These are phyloP conservation scores for Aphaenogaster ashmeadi DNA, from an alignment of 1,140 invertebrate genomes.

Conservation along the genomic window DNA sequence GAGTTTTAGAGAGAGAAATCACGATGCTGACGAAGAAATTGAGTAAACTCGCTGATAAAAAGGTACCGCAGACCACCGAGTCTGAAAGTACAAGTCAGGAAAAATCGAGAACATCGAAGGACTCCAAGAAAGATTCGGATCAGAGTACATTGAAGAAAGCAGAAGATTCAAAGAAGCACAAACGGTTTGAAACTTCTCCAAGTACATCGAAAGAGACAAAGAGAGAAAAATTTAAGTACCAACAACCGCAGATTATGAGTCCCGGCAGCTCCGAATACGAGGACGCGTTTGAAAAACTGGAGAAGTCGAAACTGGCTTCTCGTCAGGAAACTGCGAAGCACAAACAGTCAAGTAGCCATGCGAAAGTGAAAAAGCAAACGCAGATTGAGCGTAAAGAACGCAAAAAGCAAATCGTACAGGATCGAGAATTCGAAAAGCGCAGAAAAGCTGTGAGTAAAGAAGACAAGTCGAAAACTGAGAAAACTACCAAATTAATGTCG, in stretches of 20 bases:
- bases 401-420: conserved; percentile 62
- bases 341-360: conserved; percentile 62
- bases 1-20: conserved; percentile 82
- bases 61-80: conserved; percentile 50
- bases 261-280: conserved; percentile 83
- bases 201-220: conserved; percentile 66
- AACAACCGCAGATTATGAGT: conserved; percentile 75
- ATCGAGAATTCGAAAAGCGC: conserved; percentile 60
- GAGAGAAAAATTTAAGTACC: conserved; percentile 76
- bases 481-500: conserved; percentile 9
- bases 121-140: conserved; percentile 53
- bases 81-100: conserved; percentile 68
- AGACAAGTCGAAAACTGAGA: conserved; percentile 58
- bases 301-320: conserved; percentile 33
- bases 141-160: conserved; percentile 66
- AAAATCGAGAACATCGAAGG: conserved; percentile 61
- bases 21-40: conserved; percentile 81
- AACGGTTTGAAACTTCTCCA: conserved; percentile 23
- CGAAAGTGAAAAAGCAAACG: conserved; percentile 70
- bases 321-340: conserved; percentile 76
- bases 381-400: conserved; percentile 70
- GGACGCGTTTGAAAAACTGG: conserved; percentile 75
- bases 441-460: conserved; percentile 71
- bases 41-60: conserved; percentile 80
- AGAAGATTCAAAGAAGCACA: conserved; percentile 50